phyloP scores from a whole-genome alignment of 2,888 invertebrate species.

The Helleia helle region DNA sequence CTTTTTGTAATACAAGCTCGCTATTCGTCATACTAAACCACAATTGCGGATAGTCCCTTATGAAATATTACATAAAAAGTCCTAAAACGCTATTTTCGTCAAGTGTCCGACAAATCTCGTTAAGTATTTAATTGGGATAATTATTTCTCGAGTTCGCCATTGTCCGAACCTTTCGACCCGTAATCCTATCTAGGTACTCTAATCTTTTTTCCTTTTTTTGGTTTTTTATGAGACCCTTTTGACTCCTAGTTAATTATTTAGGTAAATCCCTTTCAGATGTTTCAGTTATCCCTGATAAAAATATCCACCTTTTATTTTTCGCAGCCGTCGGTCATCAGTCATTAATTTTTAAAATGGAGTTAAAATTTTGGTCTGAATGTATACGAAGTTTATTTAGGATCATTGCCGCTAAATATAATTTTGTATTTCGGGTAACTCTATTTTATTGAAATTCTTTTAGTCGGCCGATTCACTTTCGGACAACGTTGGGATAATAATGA shows the following conservation, averaged over 20 bases:
- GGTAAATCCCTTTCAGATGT: slow-evolving; percentile 44
- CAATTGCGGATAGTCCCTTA: no score
- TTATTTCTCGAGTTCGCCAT: slow-evolving; percentile 61
- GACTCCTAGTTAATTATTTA: slow-evolving; percentile 54
- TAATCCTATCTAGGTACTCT: slow-evolving; percentile 42
- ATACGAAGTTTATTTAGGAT: not conserved
- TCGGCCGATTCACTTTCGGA: no score
- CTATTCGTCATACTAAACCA: no score
- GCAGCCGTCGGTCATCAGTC: not conserved
- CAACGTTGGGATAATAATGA: no score
- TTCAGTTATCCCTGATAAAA: slow-evolving; percentile 36
- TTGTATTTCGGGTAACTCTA: no score
- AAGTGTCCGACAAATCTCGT: slow-evolving; percentile 14
- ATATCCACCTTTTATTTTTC: slow-evolving; percentile 16
- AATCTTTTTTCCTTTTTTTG: slow-evolving; percentile 36
- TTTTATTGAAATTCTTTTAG: no score
- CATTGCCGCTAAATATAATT: no score
- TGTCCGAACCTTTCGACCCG: slow-evolving; percentile 43
- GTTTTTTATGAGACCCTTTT: slow-evolving; percentile 32
- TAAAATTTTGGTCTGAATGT: not conserved
- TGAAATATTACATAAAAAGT: no score
- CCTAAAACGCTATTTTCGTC: not conserved
- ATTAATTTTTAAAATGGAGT: slow-evolving; percentile 5
- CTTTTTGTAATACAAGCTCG: no score
- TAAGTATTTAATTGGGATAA: slow-evolving; percentile 65